These are phyloP conservation scores for Pristiophorus japonicus DNA, from an alignment of 2,113 vertebrate genomes.

Conservation along the genomic window DNA sequence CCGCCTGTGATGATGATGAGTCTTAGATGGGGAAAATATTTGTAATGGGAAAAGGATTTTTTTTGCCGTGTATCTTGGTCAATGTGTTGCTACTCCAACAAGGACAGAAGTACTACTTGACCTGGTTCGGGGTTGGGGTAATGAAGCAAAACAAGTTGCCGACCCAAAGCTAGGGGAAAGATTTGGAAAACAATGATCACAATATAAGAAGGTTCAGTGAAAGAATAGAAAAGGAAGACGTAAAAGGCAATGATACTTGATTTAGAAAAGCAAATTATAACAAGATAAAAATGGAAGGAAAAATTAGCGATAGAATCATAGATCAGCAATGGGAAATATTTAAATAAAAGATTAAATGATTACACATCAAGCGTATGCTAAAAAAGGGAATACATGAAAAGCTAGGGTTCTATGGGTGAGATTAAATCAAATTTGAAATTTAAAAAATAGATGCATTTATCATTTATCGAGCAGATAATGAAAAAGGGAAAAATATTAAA, in stretches of 20 bases:
- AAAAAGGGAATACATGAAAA: not conserved
- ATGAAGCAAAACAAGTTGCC: not conserved
- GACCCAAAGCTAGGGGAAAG: not conserved
- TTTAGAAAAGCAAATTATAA: not conserved
- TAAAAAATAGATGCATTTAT: no score
- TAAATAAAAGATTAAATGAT: not conserved
- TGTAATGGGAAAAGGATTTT: not conserved
- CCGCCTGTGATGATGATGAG: no score
- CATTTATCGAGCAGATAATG: no score
- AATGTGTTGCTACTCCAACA: not conserved
- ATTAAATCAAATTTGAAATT: not conserved
- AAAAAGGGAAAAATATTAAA: no score
- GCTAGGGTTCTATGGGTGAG: not conserved
- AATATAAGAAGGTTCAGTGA: not conserved
- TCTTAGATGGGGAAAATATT: not conserved
- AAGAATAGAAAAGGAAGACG: not conserved
- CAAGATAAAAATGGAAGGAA: not conserved
- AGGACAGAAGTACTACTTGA: not conserved
- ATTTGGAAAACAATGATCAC: not conserved
- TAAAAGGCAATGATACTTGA: not conserved
- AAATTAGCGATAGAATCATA: not conserved
- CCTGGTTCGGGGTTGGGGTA: not conserved
- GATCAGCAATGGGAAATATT: not conserved
- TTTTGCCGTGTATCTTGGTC: not conserved
- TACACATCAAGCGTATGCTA: not conserved